phyloP scores from a whole-genome alignment of 37 sponge, comb jelly and placozoan species.

The Oscarella lobularis region DNA sequence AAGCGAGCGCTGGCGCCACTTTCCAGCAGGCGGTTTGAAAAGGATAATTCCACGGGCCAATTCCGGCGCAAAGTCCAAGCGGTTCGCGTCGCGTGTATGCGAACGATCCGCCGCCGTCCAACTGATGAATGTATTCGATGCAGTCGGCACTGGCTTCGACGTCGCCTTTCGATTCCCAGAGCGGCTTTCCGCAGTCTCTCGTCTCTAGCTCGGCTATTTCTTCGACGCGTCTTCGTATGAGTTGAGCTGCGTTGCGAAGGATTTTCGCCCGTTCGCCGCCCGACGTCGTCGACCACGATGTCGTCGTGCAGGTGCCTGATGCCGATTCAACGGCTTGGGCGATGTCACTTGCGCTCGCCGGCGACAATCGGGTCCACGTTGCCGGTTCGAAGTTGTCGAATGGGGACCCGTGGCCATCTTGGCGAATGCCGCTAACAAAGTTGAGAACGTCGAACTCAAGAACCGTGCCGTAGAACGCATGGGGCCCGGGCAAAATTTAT shows the following conservation, averaged over 20 bases:
- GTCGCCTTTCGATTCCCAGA: not conserved
- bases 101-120: conserved; percentile 12
- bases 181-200: not conserved
- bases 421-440: too few relatives aligned
- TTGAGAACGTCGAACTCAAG: too few relatives aligned
- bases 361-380: too few relatives aligned
- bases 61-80: conserved; percentile 15
- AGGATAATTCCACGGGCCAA: conserved; percentile 33
- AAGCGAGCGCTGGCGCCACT: conserved; percentile 28
- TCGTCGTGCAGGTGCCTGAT: too few relatives aligned
- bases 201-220: not conserved
- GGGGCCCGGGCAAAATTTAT: too few relatives aligned
- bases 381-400: too few relatives aligned
- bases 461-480: too few relatives aligned
- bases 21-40: conserved; percentile 29
- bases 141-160: not conserved
- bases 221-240: not conserved
- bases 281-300: not conserved
- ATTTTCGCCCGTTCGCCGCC: not conserved
- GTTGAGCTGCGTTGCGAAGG: not conserved
- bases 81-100: conserved; percentile 33
- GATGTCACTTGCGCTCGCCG: too few relatives aligned
- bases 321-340: too few relatives aligned
- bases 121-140: conserved; percentile 1
- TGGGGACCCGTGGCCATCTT: too few relatives aligned